Conservation (phyloP, 2,888 invertebrate species). For the Zygothrica quintamaculata region DNA sequence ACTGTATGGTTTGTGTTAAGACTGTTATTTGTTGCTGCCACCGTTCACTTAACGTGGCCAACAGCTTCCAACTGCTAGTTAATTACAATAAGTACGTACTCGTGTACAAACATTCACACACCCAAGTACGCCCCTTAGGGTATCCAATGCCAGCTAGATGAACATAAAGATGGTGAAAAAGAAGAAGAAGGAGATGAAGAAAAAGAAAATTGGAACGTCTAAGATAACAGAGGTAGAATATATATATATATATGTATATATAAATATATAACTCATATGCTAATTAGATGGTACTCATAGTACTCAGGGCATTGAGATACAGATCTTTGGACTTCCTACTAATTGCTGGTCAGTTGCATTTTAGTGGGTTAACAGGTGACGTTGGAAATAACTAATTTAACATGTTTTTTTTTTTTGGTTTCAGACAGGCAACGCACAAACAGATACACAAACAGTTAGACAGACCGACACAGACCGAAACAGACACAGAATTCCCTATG, state of each 20-base stretch:
- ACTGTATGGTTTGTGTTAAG: background rate
- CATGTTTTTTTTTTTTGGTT: no score
- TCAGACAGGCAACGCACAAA: no score
- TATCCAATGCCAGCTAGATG: constrained; percentile 13
- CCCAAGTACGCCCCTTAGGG: constrained; percentile 41
- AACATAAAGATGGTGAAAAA: no score
- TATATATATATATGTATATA: no score
- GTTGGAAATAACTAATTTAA: constrained; percentile 53
- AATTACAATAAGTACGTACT: constrained; percentile 39
- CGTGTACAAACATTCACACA: constrained; percentile 58
- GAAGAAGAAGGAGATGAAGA: no score
- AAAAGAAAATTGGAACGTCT: background rate
- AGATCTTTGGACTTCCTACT: constrained; percentile 54
- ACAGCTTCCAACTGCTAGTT: constrained; percentile 27
- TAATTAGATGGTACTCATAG: constrained; percentile 60
- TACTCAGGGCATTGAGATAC: constrained; percentile 39
- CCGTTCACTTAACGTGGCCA: constrained; percentile 44
- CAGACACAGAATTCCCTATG: constrained; percentile 57
- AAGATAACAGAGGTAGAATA: background rate
- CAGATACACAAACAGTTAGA: no score
- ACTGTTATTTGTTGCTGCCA: constrained; percentile 14
- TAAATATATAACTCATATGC: constrained; percentile 52
- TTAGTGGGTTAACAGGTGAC: constrained; percentile 75
- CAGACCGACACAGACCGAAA: constrained; percentile 8
- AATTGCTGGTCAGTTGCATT: constrained; percentile 71